Base-by-base conservation (phyloP, 2,113 vertebrate species). In the Daphoenositta chrysoptera region DNA sequence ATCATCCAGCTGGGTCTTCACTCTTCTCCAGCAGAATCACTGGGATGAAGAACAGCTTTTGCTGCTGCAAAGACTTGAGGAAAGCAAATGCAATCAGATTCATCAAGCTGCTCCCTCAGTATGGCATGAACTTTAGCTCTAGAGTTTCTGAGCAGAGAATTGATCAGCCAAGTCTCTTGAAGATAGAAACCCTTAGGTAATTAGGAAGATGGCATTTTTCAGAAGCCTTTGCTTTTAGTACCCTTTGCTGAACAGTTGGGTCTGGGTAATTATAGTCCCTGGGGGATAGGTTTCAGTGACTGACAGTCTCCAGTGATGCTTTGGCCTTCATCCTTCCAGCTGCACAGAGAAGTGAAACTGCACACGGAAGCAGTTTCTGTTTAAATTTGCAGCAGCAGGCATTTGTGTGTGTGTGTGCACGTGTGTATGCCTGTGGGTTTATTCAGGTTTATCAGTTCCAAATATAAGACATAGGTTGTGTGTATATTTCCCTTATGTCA, bases 131-230 rank as follows among this genome's bases (percentile, higher is more conserved):
- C 89, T 97, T 97, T 78, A 83, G 53, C 84, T 89, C 72, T 42
- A 57, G 77, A 60, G 51, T 63, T 82, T 83, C 37, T 57, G 65
- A 83, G 80, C 63, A 79, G 90, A 75, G 71, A 92, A 82, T 30
- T 63, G 90, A 97, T 94, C 94, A 91, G 95, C 89, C 77, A 78
- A 78, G 50, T 26, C 47, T 81, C 94, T 84, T 96, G 87, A 93
- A 92, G 61, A 85, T 12, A 92, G 80, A 92, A 87, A 35, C 40
- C 73, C 87, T 21, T 39, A 86, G 87, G 94, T 83, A 95, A 93
- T 95, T 93, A 94, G 86, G 44, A 93, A 86, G 87, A 95, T 53
- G n/a, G n/a, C 58, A 65, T 89, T 92, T 27, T 91, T 94, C 85
- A 89, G 57, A 83, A 91, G 78, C 19, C 64, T 79, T 86, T 70